A percentile compares a stretch with the other conserved stretches of the same genome.
Evolutionary conservation across 2,113 vertebrate genomes (phyloP).

Genomic region (Odocoileus hemionus): DNA sequence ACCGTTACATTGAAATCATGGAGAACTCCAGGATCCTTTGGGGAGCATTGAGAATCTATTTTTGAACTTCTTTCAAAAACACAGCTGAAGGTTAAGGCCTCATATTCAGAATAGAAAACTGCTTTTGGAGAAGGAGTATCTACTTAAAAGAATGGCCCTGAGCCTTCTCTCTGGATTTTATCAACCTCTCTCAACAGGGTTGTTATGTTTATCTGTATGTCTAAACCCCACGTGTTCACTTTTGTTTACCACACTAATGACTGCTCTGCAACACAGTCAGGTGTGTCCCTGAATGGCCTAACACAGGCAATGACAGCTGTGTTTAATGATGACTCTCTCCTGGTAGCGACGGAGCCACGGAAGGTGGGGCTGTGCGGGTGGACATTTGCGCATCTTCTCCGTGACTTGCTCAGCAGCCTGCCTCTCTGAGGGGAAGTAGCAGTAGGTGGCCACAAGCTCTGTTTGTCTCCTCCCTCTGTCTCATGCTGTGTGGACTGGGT

Average conservation of each 20-base stretch:
- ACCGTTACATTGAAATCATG: neutral
- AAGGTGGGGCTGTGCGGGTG: constrained; percentile 17
- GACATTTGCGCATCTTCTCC: neutral
- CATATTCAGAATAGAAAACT: neutral
- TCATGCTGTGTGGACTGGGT: neutral
- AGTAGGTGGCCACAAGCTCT: neutral
- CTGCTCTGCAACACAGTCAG: neutral
- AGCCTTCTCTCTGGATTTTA: neutral
- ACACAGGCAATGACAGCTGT: neutral
- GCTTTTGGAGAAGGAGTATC: neutral
- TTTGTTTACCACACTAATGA: neutral
- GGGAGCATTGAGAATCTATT: neutral
- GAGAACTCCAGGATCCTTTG: neutral
- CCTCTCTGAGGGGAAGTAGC: neutral
- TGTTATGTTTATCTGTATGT: neutral
- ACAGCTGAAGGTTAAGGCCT: neutral
- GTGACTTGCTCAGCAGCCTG: constrained; percentile 14
- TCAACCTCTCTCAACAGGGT: neutral
- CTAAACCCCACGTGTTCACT: neutral
- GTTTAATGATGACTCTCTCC: neutral
- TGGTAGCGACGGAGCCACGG: neutral
- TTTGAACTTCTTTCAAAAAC: constrained; percentile 43
- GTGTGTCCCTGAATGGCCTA: neutral
- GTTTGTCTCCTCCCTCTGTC: neutral
- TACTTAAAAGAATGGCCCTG: neutral